These are phyloP conservation scores for Eucriotettix oculatus DNA, from an alignment of 2,888 invertebrate species.

Conservation along the genomic window DNA sequence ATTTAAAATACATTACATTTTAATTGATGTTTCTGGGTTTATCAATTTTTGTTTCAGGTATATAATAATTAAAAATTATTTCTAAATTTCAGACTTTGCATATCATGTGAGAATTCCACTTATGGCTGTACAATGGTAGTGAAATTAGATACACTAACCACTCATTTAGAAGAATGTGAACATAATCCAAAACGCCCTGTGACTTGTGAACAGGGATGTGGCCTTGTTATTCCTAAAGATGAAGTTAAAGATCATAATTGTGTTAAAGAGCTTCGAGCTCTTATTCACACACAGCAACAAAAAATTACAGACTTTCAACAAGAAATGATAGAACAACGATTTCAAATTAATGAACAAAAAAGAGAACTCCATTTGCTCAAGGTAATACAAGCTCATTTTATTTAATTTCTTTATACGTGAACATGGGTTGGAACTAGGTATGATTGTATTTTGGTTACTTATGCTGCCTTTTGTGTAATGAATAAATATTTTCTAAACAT, in stretches of 20 bases:
- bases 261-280: constrained; percentile 66
- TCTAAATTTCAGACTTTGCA: constrained; percentile 51
- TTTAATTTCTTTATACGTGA: too few species aligned
- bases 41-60: background rate
- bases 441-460: too few species aligned
- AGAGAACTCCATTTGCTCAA: constrained; percentile 75
- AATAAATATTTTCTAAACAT: too few species aligned
- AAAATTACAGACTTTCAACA: constrained; percentile 75
- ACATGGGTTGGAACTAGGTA: too few species aligned
- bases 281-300: constrained; percentile 73
- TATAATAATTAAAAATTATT: background rate
- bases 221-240: constrained; percentile 86
- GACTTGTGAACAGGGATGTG: constrained; percentile 87
- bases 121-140: constrained; percentile 74
- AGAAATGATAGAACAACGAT: constrained; percentile 69
- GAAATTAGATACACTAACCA: constrained; percentile 70
- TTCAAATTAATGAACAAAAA: constrained; percentile 78
- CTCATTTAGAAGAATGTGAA: constrained; percentile 82
- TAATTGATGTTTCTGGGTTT: background rate
- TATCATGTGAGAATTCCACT: constrained; percentile 78
- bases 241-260: constrained; percentile 90
- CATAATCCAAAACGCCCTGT: constrained; percentile 88
- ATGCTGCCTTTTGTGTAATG: constrained; percentile 20
- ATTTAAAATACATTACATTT: too few species aligned
- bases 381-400: constrained; percentile 22